Conservation (phyloP, 2,113 vertebrate species). For the Nannospalax galili region DNA sequence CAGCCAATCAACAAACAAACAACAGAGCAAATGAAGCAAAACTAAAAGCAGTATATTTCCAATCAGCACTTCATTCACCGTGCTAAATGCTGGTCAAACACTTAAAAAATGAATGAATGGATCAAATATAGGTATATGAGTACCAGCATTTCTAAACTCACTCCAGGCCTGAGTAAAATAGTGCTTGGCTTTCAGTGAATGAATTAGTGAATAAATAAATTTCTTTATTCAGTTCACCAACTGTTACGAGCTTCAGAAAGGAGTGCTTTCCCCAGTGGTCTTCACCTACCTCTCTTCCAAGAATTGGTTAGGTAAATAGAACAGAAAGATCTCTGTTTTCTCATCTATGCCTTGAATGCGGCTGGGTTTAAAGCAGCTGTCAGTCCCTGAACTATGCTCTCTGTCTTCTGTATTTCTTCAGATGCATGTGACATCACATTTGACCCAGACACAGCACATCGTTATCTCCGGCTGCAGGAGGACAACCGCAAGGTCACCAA, state of each 20-base stretch:
- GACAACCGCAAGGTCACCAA: constrained; percentile 88
- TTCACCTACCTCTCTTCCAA: neutral
- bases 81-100: neutral
- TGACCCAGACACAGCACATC: constrained; percentile 87
- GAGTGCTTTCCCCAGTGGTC: neutral
- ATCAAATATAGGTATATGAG: neutral
- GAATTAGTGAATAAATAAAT: neutral
- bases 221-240: neutral
- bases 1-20: neutral
- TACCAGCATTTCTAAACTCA: neutral
- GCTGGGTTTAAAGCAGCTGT: neutral
- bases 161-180: neutral
- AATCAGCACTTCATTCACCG: neutral
- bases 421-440: constrained; percentile 82
- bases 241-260: neutral
- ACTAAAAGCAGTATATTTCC: neutral
- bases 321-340: neutral
- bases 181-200: constrained; percentile 12
- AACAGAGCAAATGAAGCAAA: neutral
- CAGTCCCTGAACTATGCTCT: neutral
- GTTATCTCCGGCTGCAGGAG: constrained; percentile 91
- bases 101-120: neutral
- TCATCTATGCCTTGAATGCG: neutral
- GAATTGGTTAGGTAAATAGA: neutral
- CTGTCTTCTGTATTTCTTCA: constrained; percentile 65